A percentile compares a stretch with the other conserved stretches of the same genome.
Evolutionary conservation across 2,797 vertebrate species (phyloP).

Genomic region (Peromyscus melanophrys): DNA sequence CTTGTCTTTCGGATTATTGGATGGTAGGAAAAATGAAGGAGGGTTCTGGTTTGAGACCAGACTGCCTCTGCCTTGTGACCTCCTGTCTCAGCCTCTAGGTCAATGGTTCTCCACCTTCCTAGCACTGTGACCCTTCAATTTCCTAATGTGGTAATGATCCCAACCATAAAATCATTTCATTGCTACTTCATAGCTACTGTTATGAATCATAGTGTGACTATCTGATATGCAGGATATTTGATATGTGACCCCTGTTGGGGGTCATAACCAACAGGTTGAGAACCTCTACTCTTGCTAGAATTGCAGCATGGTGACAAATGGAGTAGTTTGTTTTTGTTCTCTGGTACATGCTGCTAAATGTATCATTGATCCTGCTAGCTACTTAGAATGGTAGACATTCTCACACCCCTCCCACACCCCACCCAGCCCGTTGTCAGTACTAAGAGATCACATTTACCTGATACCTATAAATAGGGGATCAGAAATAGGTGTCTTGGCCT

Average conservation of each 20-base stretch:
- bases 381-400: neutral
- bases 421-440: rapidly evolving
- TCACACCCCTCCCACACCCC: rapidly evolving
- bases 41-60: neutral
- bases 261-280: neutral
- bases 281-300: neutral
- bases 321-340: neutral
- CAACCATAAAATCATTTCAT: neutral
- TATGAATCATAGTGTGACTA: neutral
- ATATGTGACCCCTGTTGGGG: neutral
- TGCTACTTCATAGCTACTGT: neutral
- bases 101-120: neutral
- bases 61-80: neutral
- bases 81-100: neutral
- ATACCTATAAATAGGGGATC: too few relatives aligned
- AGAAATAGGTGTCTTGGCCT: neutral
- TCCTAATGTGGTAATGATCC: neutral
- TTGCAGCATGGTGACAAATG: neutral
- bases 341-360: neutral
- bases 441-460: neutral
- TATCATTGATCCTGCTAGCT: rapidly evolving
- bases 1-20: neutral
- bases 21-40: neutral
- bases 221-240: neutral
- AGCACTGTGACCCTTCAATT: neutral